phyloP scores from a whole-genome alignment of 2,797 vertebrate genomes.

The Crenuchus spilurus region DNA sequence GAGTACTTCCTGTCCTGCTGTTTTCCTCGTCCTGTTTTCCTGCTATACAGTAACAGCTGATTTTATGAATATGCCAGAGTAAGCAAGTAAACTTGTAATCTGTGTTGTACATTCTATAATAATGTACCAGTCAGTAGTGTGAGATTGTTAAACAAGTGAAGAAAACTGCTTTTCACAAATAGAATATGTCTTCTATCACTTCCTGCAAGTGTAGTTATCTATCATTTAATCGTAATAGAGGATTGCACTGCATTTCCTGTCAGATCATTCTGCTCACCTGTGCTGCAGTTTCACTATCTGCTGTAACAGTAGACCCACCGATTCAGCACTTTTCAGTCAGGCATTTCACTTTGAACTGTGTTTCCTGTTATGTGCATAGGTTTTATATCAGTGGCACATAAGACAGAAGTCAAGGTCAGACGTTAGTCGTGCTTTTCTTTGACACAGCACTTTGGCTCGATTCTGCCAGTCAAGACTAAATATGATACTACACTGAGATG shows the following conservation, averaged over 20 bases:
- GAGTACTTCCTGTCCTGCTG: slow-evolving; percentile 77
- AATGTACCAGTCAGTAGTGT: no score
- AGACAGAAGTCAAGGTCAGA: slow-evolving; percentile 36
- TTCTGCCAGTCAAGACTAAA: not conserved
- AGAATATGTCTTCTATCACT: not conserved
- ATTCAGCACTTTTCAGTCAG: slow-evolving; percentile 13
- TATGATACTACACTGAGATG: no score
- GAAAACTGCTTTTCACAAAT: not conserved
- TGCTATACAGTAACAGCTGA: not conserved
- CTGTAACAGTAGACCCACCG: slow-evolving; percentile 12
- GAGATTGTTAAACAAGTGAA: not conserved
- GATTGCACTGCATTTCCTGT: slow-evolving; percentile 1
- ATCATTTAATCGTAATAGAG: not conserved
- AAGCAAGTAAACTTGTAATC: not conserved
- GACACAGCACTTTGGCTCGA: not conserved
- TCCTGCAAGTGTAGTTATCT: not conserved
- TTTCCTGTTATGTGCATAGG: not conserved
- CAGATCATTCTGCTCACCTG: not conserved
- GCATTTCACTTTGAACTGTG: slow-evolving; percentile 20
- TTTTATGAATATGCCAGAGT: not conserved
- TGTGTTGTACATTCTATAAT: not conserved
- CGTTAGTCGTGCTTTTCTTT: not conserved
- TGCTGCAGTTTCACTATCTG: not conserved
- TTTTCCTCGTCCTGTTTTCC: slow-evolving; percentile 15
- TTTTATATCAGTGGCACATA: slow-evolving; percentile 17